Base-by-base conservation (phyloP, 1,140 invertebrate genomes). In the Orchestia grillus region DNA sequence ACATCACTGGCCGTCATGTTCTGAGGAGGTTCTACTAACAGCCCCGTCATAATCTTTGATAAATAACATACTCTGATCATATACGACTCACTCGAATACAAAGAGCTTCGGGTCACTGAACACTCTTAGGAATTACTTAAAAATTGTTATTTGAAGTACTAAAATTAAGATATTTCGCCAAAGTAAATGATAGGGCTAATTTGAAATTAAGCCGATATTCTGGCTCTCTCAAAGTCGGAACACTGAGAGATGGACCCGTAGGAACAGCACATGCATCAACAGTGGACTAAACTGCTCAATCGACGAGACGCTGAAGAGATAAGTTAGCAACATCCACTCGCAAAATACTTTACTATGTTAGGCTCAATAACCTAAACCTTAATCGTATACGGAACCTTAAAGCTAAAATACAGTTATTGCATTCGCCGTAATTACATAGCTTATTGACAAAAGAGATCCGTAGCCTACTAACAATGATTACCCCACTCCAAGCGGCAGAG, bases 391-490 rank as follows among this genome's bases (percentile, higher is more conserved):
- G 41, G 16, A 15, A 42, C 15, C 88, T 44, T 44, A 42, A 42
- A 90, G 28, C 88, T 90, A 90, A 44, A 41, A 11, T 90, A 90
- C 6, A 90, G 43, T 44, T 90, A 90, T 90, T 90, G 88, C 88
- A 90, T 90, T 90, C 88, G 88, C 88, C 43, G 88, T 42, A 90
- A 90, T 90, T 90, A 90, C 88, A 90, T 90, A 42, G n/a, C n/a
- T 43, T 90, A 90, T 28, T 90, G 88, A 77, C 15, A 77, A 19
- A 77, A 28, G 62, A 28, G 19, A 23, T 77, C 28, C 28, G 28
- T 77, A 77, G 28, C 62, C 62, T 77, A 77, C 62, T 77, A 77
- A 36, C 62, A 77, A 77, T 77, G 62, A 77, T 77, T 77, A 15
- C 11, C 28, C 19, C 47, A 53, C n/a, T n/a, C n/a, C n/a, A n/a